Conservation (phyloP, 1,140 invertebrate genomes). For the Trinorchestia longiramus region DNA sequence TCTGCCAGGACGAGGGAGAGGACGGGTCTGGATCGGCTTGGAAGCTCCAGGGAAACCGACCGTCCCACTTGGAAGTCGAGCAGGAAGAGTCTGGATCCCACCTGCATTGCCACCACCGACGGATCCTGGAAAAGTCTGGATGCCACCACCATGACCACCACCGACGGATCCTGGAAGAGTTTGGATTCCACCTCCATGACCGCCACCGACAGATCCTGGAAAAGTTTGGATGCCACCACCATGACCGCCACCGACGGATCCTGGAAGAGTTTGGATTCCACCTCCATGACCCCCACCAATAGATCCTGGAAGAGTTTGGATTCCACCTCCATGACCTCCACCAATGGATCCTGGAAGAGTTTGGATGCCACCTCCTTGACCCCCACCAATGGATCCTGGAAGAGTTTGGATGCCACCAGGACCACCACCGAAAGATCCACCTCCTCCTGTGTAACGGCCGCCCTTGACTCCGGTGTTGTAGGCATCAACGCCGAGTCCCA, state of each 20-base stretch:
- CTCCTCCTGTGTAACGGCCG: background rate
- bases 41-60: background rate
- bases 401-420: background rate
- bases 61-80: background rate
- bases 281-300: background rate
- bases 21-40: background rate
- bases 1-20: slow-evolving; percentile 16
- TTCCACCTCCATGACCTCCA: background rate
- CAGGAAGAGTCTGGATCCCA: slow-evolving; percentile 19
- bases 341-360: background rate
- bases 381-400: background rate
- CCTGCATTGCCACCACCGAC: background rate
- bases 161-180: background rate
- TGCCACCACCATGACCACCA: background rate
- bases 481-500: background rate
- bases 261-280: slow-evolving; percentile 10
- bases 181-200: background rate
- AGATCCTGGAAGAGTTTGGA: background rate
- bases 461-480: background rate
- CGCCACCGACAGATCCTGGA: background rate
- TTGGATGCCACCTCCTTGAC: background rate
- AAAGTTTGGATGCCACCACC: background rate
- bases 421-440: background rate
- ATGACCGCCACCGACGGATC: background rate
- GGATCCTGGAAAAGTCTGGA: background rate